Base-by-base conservation (phyloP, 2,797 vertebrate genomes). In the Enteromius paludinosus region DNA sequence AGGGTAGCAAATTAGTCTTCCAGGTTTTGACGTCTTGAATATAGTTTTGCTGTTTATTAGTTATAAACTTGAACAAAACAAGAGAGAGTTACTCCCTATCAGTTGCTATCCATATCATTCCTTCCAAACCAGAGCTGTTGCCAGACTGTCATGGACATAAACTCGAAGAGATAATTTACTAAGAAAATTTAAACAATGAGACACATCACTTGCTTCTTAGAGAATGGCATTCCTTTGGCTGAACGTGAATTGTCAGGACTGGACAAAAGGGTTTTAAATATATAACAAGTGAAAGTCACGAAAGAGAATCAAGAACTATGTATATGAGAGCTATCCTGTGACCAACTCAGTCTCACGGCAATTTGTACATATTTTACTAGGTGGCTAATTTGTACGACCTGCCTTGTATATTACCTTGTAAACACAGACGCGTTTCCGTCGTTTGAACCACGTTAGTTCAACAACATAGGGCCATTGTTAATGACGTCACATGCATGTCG, bases 11-110 rank as follows among this genome's bases (percentile, higher is more conserved):
- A 17, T 17, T 30, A 30, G 25, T 62, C 59, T 30, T 30, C 59
- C 1, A 5, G 14, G 59, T 62, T 30, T 62, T 28, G 14, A 62
- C 2, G 6, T 62, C 25, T 15, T 0, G 25, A 9, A 25, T 61
- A 61, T 61, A 28, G 7, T 15, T 61, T 61, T 61, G 5, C 5
- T 62, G 59, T 62, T 62, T 62, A 65, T 77, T 54, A 14, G 41
- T 73, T 78, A 79, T 30, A 64, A 82, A 79, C 61, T 83, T 52
- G 59, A n/a, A 74, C 72, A 74, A 69, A 87, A 77, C 75, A 84
- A 65, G 28, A 41, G 52, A 77, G 43, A 73, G 18, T 52, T 74
- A n/a, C 45, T 77, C 9, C 18, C 59, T 85, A 62, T 73, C 1
- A 23, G 25, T 83, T 82, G 6, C 35, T 35, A 35, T 35, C 35